Percentiles rank a stretch among this genome's conserved stretches.
phyloP scores from a whole-genome alignment of 2,113 vertebrate genomes.

The Stigmatopora nigra region DNA sequence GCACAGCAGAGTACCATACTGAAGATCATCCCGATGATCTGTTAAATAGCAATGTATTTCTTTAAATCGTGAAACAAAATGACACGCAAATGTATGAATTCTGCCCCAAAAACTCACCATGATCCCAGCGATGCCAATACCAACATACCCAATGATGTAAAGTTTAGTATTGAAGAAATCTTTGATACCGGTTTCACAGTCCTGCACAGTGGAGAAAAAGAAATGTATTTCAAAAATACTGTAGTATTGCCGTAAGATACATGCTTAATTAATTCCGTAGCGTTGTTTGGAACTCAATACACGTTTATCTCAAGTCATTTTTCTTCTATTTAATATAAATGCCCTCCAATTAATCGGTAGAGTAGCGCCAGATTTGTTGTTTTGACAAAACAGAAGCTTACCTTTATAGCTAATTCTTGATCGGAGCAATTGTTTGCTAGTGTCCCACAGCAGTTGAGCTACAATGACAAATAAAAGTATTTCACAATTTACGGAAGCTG shows the following conservation, averaged over 20 bases:
- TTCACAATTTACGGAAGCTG: not conserved
- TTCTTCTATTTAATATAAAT: not conserved
- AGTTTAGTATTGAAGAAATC: constrained; percentile 79
- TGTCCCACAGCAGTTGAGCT: constrained; percentile 65
- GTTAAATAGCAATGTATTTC: constrained; percentile 18
- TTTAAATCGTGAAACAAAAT: not conserved
- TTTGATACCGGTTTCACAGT: constrained; percentile 80
- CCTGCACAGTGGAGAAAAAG: constrained; percentile 56
- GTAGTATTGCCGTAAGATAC: too few species aligned
- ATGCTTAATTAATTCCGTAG: too few species aligned
- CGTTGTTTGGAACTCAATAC: too few species aligned
- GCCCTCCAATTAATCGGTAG: not conserved
- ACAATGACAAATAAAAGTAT: constrained; percentile 6
- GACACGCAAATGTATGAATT: fast-evolving
- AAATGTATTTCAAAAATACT: too few species aligned
- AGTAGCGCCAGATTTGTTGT: too few species aligned
- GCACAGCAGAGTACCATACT: constrained; percentile 97
- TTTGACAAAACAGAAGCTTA: constrained; percentile 15
- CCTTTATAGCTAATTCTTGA: constrained; percentile 24
- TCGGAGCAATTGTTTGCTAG: constrained; percentile 29
- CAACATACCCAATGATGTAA: constrained; percentile 86
- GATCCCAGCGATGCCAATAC: constrained; percentile 86
- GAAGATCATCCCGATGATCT: constrained; percentile 98
- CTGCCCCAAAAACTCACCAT: constrained; percentile 75
- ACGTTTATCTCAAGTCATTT: too few species aligned